These are phyloP conservation scores for Zaprionus lineosus DNA, from an alignment of 2,888 invertebrate genomes.

Conservation along the genomic window DNA sequence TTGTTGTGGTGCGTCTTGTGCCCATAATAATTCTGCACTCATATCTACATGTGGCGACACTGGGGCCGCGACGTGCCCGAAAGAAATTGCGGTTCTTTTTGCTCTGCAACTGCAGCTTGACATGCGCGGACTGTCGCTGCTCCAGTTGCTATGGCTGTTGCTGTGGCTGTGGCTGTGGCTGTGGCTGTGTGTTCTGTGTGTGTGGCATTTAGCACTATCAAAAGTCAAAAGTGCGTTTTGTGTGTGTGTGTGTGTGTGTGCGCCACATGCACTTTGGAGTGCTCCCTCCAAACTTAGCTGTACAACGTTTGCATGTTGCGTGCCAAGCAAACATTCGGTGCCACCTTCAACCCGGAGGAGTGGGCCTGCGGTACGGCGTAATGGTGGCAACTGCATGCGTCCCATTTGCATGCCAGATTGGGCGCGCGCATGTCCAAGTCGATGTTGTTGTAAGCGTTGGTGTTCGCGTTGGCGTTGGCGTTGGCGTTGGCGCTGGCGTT, in stretches of 20 bases:
- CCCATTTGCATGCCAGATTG: conserved; percentile 76
- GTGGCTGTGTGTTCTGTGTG: conserved; percentile 37
- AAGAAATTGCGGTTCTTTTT: conserved; percentile 65
- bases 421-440: conserved; percentile 74
- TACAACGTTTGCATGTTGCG: conserved; percentile 82
- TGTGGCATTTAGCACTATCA: conserved; percentile 78
- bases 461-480: conserved; percentile 9
- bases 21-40: conserved; percentile 66
- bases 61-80: conserved; percentile 71
- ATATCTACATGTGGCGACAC: conserved; percentile 63
- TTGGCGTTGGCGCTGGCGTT: not conserved
- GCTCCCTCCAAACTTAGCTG: conserved; percentile 55
- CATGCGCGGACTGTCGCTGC: conserved; percentile 61
- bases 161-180: conserved; percentile 21
- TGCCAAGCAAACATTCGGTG: conserved; percentile 81
- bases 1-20: conserved; percentile 32
- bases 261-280: conserved; percentile 57
- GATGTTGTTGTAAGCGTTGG: conserved; percentile 36
- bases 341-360: conserved; percentile 25
- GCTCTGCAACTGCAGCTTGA: conserved; percentile 55
- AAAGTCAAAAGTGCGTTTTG: conserved; percentile 70
- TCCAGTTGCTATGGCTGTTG: conserved; percentile 26
- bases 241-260: conserved; percentile 47
- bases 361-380: not conserved
- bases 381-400: conserved; percentile 29